Evolutionary conservation across 1,140 invertebrate species (phyloP).

Genomic region (Drosophila seguyi): DNA sequence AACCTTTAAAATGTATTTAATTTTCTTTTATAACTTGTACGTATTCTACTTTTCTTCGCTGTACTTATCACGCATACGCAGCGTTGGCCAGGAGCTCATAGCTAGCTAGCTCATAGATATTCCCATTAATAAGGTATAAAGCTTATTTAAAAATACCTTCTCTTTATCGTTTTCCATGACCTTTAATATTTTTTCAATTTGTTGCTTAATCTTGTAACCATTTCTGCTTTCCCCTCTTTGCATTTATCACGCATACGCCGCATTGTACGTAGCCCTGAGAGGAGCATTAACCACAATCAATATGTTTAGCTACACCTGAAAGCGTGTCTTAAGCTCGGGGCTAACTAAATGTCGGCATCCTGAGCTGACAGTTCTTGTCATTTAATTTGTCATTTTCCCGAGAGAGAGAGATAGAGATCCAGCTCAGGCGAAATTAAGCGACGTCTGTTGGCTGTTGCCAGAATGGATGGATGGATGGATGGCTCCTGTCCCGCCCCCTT

Average conservation of each 20-base stretch:
- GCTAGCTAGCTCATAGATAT: too few relatives aligned
- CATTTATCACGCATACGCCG: constrained; percentile 59
- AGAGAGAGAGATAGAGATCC: constrained; percentile 6
- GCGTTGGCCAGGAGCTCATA: too few relatives aligned
- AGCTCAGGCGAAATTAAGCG: constrained; percentile 47
- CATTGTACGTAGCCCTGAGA: constrained; percentile 23
- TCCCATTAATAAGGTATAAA: too few relatives aligned
- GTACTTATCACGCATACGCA: too few relatives aligned
- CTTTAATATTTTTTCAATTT: neutral
- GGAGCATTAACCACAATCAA: constrained; percentile 17
- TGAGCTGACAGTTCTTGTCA: constrained; percentile 55
- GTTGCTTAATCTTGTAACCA: too few relatives aligned
- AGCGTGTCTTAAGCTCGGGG: constrained; percentile 22
- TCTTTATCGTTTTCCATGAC: neutral
- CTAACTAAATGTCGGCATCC: constrained; percentile 42
- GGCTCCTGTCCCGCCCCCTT: neutral
- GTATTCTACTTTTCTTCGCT: too few relatives aligned
- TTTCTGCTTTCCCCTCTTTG: neutral
- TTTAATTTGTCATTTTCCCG: constrained; percentile 56
- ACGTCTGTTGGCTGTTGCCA: constrained; percentile 32
- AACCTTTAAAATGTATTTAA: too few relatives aligned
- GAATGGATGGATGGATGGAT: constrained; percentile 2
- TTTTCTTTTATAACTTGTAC: too few relatives aligned
- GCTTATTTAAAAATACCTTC: neutral
- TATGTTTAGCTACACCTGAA: constrained; percentile 34